Base-by-base conservation (phyloP, 2,797 vertebrate species). In the Acipenser oxyrinchus region DNA sequence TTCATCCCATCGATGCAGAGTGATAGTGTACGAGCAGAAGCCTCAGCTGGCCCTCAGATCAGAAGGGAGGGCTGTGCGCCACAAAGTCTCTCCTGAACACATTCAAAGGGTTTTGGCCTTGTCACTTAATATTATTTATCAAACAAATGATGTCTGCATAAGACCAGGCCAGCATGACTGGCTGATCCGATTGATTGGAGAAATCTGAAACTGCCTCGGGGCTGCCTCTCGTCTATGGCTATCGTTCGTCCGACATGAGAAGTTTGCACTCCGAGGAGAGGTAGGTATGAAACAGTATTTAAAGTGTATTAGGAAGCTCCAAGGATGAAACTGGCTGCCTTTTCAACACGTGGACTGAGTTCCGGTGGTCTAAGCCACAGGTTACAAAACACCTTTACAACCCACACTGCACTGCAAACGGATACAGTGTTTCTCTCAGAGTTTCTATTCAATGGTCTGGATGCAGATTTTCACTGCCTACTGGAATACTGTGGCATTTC, bases 171-270 rank as follows among this genome's bases (percentile, higher is more conserved):
- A 82, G 85, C 78, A 62, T 72, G 2, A 78, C 81, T 82, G 88
- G 82, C 83, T 81, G 84, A 87, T 86, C 85, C 86, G 88, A 90
- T 81, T 81, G 87, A 86, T 80, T 86, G 82, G 77, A 87, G 82
- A 79, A 78, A 77, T 77, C 74, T 63, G 71, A 82, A 66, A 60
- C 18, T 60, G 63, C 57, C 55, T 64, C 67, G 50, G 72, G 71
- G 71, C 64, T 70, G 51, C 48, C 53, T 51, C 67, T 68, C 66
- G 52, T 50, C 63, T 51, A 15, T 10, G 23, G 51, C 61, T 37
- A 57, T 59, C 52, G 9, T 51, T 48, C 15, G 10, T 49, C 18
- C 58, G 10, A 37, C 37, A 37, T 37, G 37, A 37, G 37, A 37
- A 37, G 37, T 37, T 37, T 37, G 37, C 37, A 37, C 0, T 4